Base-by-base conservation (phyloP, 35 echinoderm and acorn worm genomes). In the Nesometra sesokonis region DNA sequence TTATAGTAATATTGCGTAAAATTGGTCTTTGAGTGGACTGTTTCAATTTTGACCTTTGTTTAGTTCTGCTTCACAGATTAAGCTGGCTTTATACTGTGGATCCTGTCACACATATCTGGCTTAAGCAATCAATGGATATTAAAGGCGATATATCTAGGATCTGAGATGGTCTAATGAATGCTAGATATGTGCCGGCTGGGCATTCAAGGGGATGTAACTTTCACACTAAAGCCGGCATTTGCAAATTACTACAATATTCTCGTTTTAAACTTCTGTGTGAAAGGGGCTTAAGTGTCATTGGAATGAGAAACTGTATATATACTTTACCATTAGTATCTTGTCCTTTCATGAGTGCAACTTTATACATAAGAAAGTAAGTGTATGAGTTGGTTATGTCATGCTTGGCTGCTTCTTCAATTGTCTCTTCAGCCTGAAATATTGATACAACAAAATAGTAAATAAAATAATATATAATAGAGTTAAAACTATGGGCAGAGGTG, bases 391-490 rank as follows among this genome's bases (percentile, higher is more conserved):
- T 86, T 0, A 83, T 39, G 32, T 97, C 95, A 85, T 91, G 40
- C 36, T 87, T 97, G 38, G 86, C 88, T 29, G 89, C 93, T 89
- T 93, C 95, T 32, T 79, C 78, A 21, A 91, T 86, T n/a, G 95
- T 90, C 81, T 93, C 95, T 79, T 89, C 87, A 15, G 95, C 95
- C 95, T 97, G 40, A 32, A 57, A 88, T 36, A 88, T 35, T 43
- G 43, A 43, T 15, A 84, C 11, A 35, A 17, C n/a, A 27, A 34
- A 8, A 34, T 83, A 35, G 13, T n/a, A 27, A 83, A n/a, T n/a
- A n/a, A n/a, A n/a, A n/a, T n/a, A n/a, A n/a, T n/a, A n/a, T n/a
- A n/a, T n/a, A n/a, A n/a, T n/a, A n/a, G n/a, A n/a, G n/a, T n/a
- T n/a, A n/a, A n/a, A n/a, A n/a, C n/a, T n/a, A n/a, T n/a, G n/a